phyloP scores from a whole-genome alignment of 2,888 invertebrate genomes.

The Scotopteryx bipunctaria region DNA sequence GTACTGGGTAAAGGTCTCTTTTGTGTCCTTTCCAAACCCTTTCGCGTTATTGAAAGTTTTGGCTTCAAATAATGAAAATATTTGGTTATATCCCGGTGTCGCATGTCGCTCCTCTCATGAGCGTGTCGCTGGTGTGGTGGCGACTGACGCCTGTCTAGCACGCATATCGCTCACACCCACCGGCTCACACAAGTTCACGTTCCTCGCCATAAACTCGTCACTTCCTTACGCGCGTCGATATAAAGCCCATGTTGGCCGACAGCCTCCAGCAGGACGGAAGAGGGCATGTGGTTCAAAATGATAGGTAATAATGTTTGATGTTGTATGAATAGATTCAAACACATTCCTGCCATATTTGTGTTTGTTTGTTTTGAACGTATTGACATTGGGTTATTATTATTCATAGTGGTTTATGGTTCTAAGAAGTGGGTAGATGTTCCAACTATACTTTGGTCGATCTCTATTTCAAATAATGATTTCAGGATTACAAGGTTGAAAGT shows the following conservation, averaged over 20 bases:
- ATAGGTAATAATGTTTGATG: constrained; percentile 29
- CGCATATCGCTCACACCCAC: constrained; percentile 52
- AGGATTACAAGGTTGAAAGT: too few relatives aligned
- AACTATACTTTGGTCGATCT: neutral
- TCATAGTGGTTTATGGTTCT: constrained; percentile 4
- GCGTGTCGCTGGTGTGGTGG: constrained; percentile 35
- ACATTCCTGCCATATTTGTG: constrained; percentile 26
- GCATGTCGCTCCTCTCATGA: neutral
- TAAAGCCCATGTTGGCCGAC: constrained; percentile 24
- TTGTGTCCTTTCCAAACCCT: too few relatives aligned
- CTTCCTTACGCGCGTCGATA: neutral
- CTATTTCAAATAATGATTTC: too few relatives aligned
- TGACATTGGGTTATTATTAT: constrained; percentile 7
- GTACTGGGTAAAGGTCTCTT: too few relatives aligned
- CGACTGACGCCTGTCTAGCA: constrained; percentile 45
- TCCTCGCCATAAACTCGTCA: constrained; percentile 5
- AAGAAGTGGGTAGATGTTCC: too few relatives aligned
- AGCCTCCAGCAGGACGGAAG: neutral
- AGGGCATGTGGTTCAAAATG: constrained; percentile 20
- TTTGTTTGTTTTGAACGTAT: constrained; percentile 20
- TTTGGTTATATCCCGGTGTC: neutral
- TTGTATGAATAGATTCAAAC: constrained; percentile 22
- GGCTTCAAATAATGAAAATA: too few relatives aligned
- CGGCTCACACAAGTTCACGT: constrained; percentile 30
- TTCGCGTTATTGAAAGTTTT: too few relatives aligned